Base-by-base conservation (phyloP, 2,113 vertebrate species). In the Clarias gariepinus region DNA sequence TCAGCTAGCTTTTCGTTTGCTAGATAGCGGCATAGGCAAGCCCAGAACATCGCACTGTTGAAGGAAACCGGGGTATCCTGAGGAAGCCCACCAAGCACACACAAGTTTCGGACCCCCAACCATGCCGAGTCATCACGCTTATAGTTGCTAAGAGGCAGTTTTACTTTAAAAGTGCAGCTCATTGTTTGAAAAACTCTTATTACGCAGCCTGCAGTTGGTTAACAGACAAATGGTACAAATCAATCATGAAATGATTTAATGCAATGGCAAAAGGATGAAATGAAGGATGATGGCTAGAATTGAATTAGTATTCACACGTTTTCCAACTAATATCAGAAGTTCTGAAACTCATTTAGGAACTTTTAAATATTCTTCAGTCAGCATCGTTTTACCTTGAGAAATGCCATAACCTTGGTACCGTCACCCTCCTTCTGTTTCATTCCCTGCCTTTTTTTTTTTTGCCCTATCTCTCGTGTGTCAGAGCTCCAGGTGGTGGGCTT, bases 401-500 rank as follows among this genome's bases (percentile, higher is more conserved):
- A 81, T 41, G 11, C 77, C 85, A 69, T 85, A 84, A 83, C 87
- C 87, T 84, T 71, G 82, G 61, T 69, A 61, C 66, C 74, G 25
- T 63, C 66, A 64, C 84, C 80, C 81, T 76, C 82, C 85, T 73
- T 84, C 81, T 81, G 69, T 87, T 79, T 87, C 73, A 69, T 79
- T 64, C 63, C 52, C 66, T 74, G 76, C 74, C 73, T 83, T 61
- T 73, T 15, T 60, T 63, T 74, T 69, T 84, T 21, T 66, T 64
- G 36, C 64, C 81, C 87, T 25, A n/a, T 69, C 82, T 81, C 82
- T 81, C 77, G 19, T 55, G 69, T 88, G 83, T 88, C 74, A 81
- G 53, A 82, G 55, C 84, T 85, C 86, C 88, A 87, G 83, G 86
- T 89, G 88, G 88, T 77, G 61, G 63, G 79, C 57, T 68, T 82